Evolutionary conservation across 2,797 vertebrate genomes (phyloP).

Genomic region (Microctenopoma stevenorrisi): DNA sequence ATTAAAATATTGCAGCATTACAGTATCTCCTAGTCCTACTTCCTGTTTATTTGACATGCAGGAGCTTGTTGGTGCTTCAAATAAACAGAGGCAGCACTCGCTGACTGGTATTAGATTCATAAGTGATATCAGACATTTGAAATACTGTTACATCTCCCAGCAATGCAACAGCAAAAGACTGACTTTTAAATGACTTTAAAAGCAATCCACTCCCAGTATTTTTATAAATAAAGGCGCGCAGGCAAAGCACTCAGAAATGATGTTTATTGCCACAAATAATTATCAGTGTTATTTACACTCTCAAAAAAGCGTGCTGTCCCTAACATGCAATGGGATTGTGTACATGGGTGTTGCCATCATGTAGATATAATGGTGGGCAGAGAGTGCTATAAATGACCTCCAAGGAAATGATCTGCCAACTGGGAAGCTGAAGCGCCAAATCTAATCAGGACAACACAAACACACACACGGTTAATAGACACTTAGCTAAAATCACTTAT

Average conservation of each 20-base stretch:
- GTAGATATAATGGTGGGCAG: conserved; percentile 50
- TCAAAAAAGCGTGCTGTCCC: conserved; percentile 24
- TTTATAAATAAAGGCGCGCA: neutral
- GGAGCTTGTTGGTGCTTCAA: conserved; percentile 41
- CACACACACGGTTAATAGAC: conserved; percentile 43
- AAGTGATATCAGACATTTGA: conserved; percentile 52
- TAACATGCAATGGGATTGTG: conserved; percentile 10
- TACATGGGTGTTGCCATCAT: conserved; percentile 37
- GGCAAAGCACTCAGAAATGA: conserved; percentile 11
- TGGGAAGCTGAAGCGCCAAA: conserved; percentile 65
- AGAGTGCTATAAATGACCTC: conserved; percentile 58
- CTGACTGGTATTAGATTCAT: conserved; percentile 48
- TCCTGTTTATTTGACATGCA: conserved; percentile 52
- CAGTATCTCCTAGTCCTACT: conserved; percentile 29
- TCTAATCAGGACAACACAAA: conserved; percentile 54
- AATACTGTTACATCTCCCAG: conserved; percentile 42
- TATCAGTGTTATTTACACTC: conserved; percentile 43
- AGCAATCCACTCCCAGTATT: conserved; percentile 14
- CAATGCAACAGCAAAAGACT: conserved; percentile 2
- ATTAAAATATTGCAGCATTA: conserved; percentile 44
- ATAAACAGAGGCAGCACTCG: conserved; percentile 14
- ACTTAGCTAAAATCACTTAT: conserved; percentile 55
- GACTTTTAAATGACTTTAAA: conserved; percentile 26
- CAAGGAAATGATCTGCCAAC: conserved; percentile 61
- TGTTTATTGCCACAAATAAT: conserved; percentile 42